Evolutionary conservation across 2,888 invertebrate species (phyloP).

Genomic region (Nematopogon swammerdamellus): DNA sequence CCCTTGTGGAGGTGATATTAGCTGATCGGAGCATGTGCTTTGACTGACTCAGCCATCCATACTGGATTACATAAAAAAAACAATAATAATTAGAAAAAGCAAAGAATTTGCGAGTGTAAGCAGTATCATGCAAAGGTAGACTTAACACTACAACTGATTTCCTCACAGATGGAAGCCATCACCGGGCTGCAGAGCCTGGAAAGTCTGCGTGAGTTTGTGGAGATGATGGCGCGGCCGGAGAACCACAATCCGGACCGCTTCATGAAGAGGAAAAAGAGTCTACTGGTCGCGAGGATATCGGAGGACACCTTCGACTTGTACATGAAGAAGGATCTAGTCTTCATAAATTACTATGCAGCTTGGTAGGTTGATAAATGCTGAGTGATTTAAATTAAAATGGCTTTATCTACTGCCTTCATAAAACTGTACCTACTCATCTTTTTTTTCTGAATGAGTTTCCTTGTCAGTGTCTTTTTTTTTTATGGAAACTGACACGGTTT

Average conservation of each 20-base stretch:
- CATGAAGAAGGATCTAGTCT: conserved; percentile 68
- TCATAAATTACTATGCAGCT: conserved; percentile 87
- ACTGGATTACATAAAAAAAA: too few relatives aligned
- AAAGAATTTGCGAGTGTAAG: too few relatives aligned
- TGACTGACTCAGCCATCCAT: too few relatives aligned
- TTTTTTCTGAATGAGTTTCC: too few relatives aligned
- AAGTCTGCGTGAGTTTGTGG: conserved; percentile 68
- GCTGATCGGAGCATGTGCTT: too few relatives aligned
- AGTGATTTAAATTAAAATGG: too few relatives aligned
- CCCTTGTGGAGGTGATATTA: too few relatives aligned
- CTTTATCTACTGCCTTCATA: too few relatives aligned
- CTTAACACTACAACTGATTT: background rate
- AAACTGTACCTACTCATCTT: too few relatives aligned
- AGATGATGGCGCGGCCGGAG: conserved; percentile 59
- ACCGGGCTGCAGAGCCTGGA: conserved; percentile 64
- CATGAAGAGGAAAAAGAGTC: conserved; percentile 40
- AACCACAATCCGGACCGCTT: conserved; percentile 47
- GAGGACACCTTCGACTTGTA: conserved; percentile 70
- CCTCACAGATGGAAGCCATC: conserved; percentile 68
- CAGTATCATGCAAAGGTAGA: background rate
- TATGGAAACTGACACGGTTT: too few relatives aligned
- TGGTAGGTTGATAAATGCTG: conserved; percentile 50
- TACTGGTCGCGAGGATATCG: conserved; percentile 60
- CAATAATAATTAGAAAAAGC: too few relatives aligned
- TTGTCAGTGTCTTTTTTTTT: too few relatives aligned